These are phyloP conservation scores for Sparus aurata DNA, from an alignment of 2,797 vertebrate species.

Conservation along the genomic window DNA sequence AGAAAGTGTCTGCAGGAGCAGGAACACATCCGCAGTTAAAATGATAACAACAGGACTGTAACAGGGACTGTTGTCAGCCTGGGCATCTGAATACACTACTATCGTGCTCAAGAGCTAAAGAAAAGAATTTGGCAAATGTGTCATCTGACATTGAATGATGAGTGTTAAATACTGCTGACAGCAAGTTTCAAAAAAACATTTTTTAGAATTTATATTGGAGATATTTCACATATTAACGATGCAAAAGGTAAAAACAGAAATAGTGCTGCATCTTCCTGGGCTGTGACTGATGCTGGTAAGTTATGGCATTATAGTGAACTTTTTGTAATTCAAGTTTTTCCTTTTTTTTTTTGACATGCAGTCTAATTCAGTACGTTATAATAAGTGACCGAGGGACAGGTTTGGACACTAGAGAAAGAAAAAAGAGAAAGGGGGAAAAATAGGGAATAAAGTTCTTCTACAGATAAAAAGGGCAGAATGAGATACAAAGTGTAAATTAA, in stretches of 20 bases:
- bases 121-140: background rate
- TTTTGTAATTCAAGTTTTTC: too few species aligned
- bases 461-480: too few species aligned
- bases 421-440: too few species aligned
- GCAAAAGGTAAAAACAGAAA: background rate
- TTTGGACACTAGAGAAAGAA: too few species aligned
- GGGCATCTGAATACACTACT: background rate
- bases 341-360: too few species aligned
- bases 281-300: background rate
- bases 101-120: background rate
- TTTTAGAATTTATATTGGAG: background rate
- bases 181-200: background rate
- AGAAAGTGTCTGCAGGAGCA: conserved; percentile 3
- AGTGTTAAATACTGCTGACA: background rate
- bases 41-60: conserved; percentile 5
- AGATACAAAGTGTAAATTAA: too few species aligned
- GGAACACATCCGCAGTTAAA: background rate
- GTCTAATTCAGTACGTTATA: too few species aligned
- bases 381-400: too few species aligned
- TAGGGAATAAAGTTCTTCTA: too few species aligned
- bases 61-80: background rate
- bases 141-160: background rate
- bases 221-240: background rate
- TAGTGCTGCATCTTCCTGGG: background rate
- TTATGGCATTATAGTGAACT: too few species aligned